A percentile compares a stretch with the other conserved stretches of the same genome.
phyloP scores from a whole-genome alignment of 2,888 invertebrate species.

The Platerodrilus igneus region DNA sequence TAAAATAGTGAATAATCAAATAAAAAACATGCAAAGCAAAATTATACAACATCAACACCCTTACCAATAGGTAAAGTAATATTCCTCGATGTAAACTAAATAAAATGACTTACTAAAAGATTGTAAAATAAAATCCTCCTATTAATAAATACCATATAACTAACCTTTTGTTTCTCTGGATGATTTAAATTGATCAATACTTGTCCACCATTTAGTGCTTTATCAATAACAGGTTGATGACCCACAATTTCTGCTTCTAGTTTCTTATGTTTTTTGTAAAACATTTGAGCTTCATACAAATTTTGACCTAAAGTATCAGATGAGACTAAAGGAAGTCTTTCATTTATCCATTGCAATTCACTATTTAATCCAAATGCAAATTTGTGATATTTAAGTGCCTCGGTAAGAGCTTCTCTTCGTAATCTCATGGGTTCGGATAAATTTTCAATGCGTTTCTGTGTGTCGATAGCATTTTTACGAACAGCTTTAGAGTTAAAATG shows the following conservation, averaged over 20 bases:
- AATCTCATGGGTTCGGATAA: constrained; percentile 68
- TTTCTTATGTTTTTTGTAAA: constrained; percentile 91
- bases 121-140: too few relatives aligned
- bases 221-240: constrained; percentile 79
- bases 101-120: too few relatives aligned
- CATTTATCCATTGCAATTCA: constrained; percentile 93
- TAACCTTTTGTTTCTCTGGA: constrained; percentile 72
- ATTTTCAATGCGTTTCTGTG: constrained; percentile 65
- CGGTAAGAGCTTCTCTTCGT: constrained; percentile 74
- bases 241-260: constrained; percentile 84
- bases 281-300: constrained; percentile 86
- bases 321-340: constrained; percentile 76
- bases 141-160: too few relatives aligned
- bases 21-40: too few relatives aligned
- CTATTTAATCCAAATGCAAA: constrained; percentile 89
- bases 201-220: constrained; percentile 75
- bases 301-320: constrained; percentile 75
- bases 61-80: too few relatives aligned
- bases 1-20: too few relatives aligned
- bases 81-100: too few relatives aligned
- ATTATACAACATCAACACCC: too few relatives aligned
- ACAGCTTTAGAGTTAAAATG: constrained; percentile 93
- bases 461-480: constrained; percentile 67
- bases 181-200: constrained; percentile 70
- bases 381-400: constrained; percentile 81